Evolutionary conservation across 2,797 vertebrate species (phyloP).

Genomic region (Nyctalus aviator): DNA sequence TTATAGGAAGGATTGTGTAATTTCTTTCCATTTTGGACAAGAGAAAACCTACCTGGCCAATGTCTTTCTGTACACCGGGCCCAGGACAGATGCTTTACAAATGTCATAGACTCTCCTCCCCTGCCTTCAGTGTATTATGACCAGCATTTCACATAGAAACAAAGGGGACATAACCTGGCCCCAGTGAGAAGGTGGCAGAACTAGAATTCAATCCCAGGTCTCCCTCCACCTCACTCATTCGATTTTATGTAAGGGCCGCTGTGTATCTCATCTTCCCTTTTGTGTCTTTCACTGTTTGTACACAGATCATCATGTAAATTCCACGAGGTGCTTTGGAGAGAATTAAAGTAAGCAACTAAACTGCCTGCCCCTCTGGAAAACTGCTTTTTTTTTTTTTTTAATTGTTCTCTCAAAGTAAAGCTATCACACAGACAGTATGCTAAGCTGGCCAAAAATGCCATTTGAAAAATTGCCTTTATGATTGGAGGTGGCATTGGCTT

Average conservation of each 20-base stretch:
- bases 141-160: not conserved
- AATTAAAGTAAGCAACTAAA: constrained; percentile 18
- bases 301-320: not conserved
- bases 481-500: constrained; percentile 39
- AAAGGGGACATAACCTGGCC: not conserved
- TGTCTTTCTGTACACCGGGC: not conserved
- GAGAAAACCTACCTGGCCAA: not conserved
- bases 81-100: not conserved
- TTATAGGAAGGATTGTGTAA: not conserved
- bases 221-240: fast-evolving
- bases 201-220: not conserved
- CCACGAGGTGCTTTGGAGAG: not conserved
- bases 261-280: not conserved
- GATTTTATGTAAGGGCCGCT: too few relatives aligned
- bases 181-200: not conserved
- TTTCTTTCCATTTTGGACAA: not conserved
- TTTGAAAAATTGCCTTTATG: constrained; percentile 70
- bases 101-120: not conserved
- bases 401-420: constrained; percentile 46
- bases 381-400: not conserved
- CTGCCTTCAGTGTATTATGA: not conserved
- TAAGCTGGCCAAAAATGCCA: constrained; percentile 64
- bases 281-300: not conserved
- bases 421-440: constrained; percentile 42
- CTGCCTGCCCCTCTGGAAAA: constrained; percentile 30